Conservation (phyloP, 53 echinoderm and acorn worm genomes). For the Temnopleurus reevesii region DNA sequence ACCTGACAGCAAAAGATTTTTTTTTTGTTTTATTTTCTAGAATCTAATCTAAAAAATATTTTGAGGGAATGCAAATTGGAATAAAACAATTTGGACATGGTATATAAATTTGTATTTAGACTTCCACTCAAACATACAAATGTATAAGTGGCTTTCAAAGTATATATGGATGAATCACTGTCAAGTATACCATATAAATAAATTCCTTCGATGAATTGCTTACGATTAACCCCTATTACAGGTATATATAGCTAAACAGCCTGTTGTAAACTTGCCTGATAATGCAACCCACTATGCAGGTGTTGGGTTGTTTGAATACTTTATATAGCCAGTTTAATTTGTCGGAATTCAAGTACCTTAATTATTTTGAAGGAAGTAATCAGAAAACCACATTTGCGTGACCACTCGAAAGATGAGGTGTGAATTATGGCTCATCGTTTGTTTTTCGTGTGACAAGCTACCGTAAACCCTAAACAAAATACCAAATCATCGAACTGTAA, state of each 20-base stretch:
- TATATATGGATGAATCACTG: neutral
- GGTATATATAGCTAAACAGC: neutral
- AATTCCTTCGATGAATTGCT: neutral
- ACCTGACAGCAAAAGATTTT: too few species aligned
- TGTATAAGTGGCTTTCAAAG: too few species aligned
- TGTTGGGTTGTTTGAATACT: neutral
- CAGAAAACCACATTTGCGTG: neutral
- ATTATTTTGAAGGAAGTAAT: neutral
- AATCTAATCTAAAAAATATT: too few species aligned
- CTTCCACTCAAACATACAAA: too few species aligned
- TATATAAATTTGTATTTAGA: too few species aligned
- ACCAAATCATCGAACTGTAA: too few species aligned
- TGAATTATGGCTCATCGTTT: neutral
- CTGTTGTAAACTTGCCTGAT: neutral
- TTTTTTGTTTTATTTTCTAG: too few species aligned
- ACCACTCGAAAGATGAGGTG: neutral
- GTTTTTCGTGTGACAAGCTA: neutral
- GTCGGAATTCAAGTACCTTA: conserved; percentile 34
- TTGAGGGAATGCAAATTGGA: too few species aligned
- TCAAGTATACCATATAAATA: neutral
- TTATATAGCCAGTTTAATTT: neutral
- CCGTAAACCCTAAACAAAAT: too few species aligned
- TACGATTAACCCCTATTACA: neutral
- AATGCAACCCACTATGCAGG: neutral
- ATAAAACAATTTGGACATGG: too few species aligned